phyloP scores from a whole-genome alignment of 2,113 vertebrate species.

The Vicugna pacos region DNA sequence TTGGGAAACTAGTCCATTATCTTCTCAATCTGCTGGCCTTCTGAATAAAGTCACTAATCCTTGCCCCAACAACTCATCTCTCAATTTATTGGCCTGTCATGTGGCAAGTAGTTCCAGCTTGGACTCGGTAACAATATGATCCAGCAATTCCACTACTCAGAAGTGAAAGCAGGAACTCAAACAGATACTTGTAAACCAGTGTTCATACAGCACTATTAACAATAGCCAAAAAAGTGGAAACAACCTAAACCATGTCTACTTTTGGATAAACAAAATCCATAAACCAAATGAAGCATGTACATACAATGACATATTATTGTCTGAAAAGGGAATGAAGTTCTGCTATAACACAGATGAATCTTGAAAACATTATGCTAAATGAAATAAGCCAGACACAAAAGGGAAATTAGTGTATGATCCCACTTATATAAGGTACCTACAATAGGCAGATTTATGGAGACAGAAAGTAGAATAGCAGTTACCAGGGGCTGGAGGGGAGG shows the following conservation, averaged over 20 bases:
- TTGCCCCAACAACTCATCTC: not conserved
- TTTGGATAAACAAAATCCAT: not conserved
- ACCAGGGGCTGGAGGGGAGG: not conserved
- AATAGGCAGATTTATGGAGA: conserved; percentile 6
- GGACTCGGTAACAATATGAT: not conserved
- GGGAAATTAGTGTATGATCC: not conserved
- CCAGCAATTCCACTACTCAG: not conserved
- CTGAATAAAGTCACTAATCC: not conserved
- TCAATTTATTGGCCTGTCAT: not conserved
- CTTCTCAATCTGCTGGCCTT: not conserved
- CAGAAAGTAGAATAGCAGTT: not conserved
- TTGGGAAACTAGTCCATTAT: not conserved
- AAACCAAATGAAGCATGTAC: not conserved
- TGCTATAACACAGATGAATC: not conserved
- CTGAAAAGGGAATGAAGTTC: not conserved
- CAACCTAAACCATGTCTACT: not conserved
- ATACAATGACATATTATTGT: not conserved
- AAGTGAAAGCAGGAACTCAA: not conserved
- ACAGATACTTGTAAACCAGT: not conserved
- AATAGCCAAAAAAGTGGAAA: not conserved
- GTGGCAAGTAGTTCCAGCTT: not conserved
- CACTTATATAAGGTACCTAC: not conserved
- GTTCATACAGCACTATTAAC: not conserved
- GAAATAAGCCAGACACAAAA: not conserved
- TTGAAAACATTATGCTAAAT: not conserved